Conservation (phyloP, 2,888 invertebrate species). For the Cataglyphis altisquamis region DNA sequence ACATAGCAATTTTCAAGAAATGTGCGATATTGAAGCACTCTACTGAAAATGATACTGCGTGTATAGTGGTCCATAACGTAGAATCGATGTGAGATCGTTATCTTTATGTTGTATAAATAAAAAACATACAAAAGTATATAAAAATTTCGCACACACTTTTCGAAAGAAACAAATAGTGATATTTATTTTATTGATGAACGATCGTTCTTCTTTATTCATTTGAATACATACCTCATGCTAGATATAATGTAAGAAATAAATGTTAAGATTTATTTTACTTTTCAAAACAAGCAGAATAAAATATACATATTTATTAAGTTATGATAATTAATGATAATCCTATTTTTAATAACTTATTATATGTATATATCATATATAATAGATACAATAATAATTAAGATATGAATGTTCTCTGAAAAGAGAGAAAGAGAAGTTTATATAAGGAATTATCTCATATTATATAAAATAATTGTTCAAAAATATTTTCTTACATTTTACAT, state of each 20-base stretch:
- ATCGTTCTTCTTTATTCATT: not conserved
- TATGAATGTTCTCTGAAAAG: not conserved
- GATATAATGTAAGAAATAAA: not conserved
- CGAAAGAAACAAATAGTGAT: not conserved
- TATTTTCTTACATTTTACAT: not conserved
- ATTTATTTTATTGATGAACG: slow-evolving; percentile 2
- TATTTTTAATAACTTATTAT: not conserved
- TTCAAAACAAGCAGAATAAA: not conserved
- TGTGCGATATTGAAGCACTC: slow-evolving; percentile 28
- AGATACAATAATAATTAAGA: not conserved
- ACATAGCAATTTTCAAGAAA: slow-evolving; percentile 25
- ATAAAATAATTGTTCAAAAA: not conserved
- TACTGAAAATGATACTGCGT: slow-evolving; percentile 37
- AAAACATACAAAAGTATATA: slow-evolving; percentile 7
- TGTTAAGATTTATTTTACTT: not conserved
- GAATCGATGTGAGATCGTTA: slow-evolving; percentile 27
- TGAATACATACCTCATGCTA: not conserved
- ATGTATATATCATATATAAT: not conserved
- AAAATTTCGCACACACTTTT: not conserved
- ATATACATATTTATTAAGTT: not conserved
- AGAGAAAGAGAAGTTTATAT: not conserved
- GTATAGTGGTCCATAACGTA: slow-evolving; percentile 23
- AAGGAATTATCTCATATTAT: not conserved
- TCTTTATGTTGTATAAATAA: slow-evolving; percentile 21
- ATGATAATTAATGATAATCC: not conserved